Evolutionary conservation across 2,797 vertebrate species (phyloP), one percentile per base, ranked within the genome.

Genomic region (Nyctibius grandis): DNA sequence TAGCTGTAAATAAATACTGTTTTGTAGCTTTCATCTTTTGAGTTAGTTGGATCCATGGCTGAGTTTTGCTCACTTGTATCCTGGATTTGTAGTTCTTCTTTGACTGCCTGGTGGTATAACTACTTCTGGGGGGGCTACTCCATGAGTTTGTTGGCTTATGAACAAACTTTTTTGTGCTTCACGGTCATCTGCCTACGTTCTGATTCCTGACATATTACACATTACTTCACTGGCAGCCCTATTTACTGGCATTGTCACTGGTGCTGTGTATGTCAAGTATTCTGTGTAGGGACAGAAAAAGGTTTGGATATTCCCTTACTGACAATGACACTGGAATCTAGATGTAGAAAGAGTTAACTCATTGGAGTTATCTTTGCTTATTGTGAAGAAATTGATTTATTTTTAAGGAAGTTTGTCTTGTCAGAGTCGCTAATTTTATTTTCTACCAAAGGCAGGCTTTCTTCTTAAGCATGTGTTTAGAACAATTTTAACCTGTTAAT

Each of bases 111-210:
- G 34, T 36, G 50, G 28, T 28, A 20, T 22, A 17, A 29, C 34
- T 78, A 72, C 29, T 16, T 86, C n/a, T n/a, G 22, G 28, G 5
- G 28, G 54, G n/a, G 3, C 15, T 29, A 10, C 15, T 42, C 42
- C 3, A 0, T 17, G 38, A 16, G 31, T 23, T 50, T 34, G 26
- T 72, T 75, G 26, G 51, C 26, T 25, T 69, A 0, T 8, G 48
- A 11, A 47, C 1, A 2, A 63, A 33, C 18, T 44, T 34, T 10
- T 6, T 38, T 83, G 23, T 84, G 33, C 56, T 77, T 54, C 23
- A 4, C 4, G 1, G 15, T 56, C 26, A 29, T 28, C n/a, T 70
- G 25, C 31, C 8, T 6, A 0, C 1, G 1, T n/a, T 56, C 7
- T 51, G 51, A 26, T 47, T 74, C 21, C 83, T 60, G 67, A 6